Conservation (phyloP, 2,888 invertebrate genomes). For the Nomada hirtipes region DNA sequence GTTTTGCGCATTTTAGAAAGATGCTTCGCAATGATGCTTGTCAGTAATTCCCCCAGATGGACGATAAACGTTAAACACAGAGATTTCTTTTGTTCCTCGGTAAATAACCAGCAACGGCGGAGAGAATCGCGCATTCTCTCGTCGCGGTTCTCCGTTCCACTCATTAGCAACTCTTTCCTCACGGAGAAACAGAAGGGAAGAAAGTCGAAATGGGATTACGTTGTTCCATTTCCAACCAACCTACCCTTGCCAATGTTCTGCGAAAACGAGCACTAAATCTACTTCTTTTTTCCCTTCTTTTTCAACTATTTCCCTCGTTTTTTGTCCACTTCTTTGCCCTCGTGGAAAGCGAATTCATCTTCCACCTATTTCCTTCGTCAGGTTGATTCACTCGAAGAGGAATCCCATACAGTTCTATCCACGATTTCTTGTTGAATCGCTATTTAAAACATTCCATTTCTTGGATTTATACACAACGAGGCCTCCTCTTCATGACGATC, state of each 20-base stretch:
- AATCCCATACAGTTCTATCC: neutral
- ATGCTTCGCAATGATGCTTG: neutral
- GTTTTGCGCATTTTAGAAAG: too few species aligned
- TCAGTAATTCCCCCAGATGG: neutral
- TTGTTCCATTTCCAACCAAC: conserved; percentile 30
- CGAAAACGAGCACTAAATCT: conserved; percentile 2
- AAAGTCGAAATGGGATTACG: conserved; percentile 48
- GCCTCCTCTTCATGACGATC: neutral
- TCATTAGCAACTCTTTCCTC: conserved; percentile 44
- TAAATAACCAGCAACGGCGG: conserved; percentile 54
- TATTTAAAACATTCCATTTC: neutral
- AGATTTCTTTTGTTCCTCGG: conserved; percentile 8
- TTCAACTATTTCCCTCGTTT: neutral
- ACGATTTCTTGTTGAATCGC: neutral
- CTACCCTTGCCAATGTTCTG: neutral
- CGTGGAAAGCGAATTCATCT: neutral
- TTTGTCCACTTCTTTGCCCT: neutral
- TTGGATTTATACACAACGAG: neutral
- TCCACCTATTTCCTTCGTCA: neutral
- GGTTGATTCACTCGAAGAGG: neutral
- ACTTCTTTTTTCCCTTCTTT: neutral
- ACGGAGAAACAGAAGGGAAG: conserved; percentile 12
- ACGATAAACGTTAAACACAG: conserved; percentile 34
- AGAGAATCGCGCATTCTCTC: conserved; percentile 47
- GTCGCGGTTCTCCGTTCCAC: conserved; percentile 37